Percentiles rank a stretch among this genome's conserved stretches.
Evolutionary conservation across 2,888 invertebrate genomes (phyloP).

Genomic region (Pterostichus madidus): DNA sequence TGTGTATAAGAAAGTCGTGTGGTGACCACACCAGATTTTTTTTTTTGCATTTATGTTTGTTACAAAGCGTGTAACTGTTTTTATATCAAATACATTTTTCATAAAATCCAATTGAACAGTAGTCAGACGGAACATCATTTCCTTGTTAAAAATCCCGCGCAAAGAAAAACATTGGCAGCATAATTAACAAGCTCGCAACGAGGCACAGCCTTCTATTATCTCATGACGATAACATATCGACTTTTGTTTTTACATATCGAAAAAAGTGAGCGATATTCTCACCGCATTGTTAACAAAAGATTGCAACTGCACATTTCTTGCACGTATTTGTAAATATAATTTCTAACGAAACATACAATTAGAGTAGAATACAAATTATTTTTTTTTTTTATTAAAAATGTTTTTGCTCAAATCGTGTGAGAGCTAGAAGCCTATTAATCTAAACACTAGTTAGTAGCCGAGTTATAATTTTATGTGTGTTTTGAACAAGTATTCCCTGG

Average conservation of each 20-base stretch:
- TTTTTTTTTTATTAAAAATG: not conserved
- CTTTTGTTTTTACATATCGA: not conserved
- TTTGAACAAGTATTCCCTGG: constrained; percentile 26
- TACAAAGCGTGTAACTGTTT: constrained; percentile 12
- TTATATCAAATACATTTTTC: constrained; percentile 42
- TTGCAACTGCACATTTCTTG: not conserved
- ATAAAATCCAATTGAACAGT: constrained; percentile 42
- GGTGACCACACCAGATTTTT: too few species aligned
- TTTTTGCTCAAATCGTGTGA: not conserved
- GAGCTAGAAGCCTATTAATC: constrained; percentile 1
- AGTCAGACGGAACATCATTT: not conserved
- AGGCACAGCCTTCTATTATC: constrained; percentile 5
- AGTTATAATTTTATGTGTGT: constrained; percentile 9
- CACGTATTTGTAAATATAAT: constrained; percentile 13
- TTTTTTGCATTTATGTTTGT: constrained; percentile 34
- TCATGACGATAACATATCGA: not conserved
- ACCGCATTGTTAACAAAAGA: not conserved
- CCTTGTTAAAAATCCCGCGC: constrained; percentile 15
- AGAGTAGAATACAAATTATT: not conserved
- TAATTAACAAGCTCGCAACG: constrained; percentile 28
- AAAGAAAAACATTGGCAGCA: constrained; percentile 17
- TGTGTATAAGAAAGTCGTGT: too few species aligned
- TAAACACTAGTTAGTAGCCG: not conserved
- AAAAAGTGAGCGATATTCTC: constrained; percentile 15
- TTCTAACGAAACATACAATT: not conserved